These are phyloP conservation scores for Lasius platythorax DNA, from an alignment of 2,888 invertebrate genomes.

Conservation along the genomic window DNA sequence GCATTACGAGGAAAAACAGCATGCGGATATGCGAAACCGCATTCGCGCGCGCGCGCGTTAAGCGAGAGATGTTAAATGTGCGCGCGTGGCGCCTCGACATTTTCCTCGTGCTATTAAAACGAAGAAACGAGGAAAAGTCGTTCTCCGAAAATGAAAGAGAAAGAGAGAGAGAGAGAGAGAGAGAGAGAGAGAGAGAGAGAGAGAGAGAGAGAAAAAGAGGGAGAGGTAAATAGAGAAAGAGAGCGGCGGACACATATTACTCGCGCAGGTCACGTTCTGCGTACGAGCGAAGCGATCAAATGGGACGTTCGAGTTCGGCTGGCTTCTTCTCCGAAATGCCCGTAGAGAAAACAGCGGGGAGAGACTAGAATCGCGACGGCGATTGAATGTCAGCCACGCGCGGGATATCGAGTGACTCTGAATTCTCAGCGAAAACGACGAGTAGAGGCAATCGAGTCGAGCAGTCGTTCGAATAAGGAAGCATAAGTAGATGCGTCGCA, in stretches of 20 bases:
- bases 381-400: constrained; percentile 79
- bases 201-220: not conserved
- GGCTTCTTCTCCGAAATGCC: constrained; percentile 47
- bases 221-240: not conserved
- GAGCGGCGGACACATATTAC: constrained; percentile 20
- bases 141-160: not conserved
- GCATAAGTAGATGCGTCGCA: constrained; percentile 11
- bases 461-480: constrained; percentile 1
- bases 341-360: constrained; percentile 45
- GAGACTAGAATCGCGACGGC: constrained; percentile 52
- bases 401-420: constrained; percentile 74
- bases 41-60: constrained; percentile 12
- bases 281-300: constrained; percentile 53
- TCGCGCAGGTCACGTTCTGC: constrained; percentile 45
- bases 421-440: constrained; percentile 67
- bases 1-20: constrained; percentile 44
- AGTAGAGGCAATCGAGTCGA: constrained; percentile 27
- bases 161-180: not conserved
- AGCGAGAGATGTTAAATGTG: constrained; percentile 22
- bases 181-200: not conserved
- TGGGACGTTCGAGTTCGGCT: constrained; percentile 38
- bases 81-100: constrained; percentile 19
- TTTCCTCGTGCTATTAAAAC: constrained; percentile 44
- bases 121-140: constrained; percentile 21
- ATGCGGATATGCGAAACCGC: constrained; percentile 50